Conservation (phyloP, 2,888 invertebrate genomes). For the Hypomecis atomaria region DNA sequence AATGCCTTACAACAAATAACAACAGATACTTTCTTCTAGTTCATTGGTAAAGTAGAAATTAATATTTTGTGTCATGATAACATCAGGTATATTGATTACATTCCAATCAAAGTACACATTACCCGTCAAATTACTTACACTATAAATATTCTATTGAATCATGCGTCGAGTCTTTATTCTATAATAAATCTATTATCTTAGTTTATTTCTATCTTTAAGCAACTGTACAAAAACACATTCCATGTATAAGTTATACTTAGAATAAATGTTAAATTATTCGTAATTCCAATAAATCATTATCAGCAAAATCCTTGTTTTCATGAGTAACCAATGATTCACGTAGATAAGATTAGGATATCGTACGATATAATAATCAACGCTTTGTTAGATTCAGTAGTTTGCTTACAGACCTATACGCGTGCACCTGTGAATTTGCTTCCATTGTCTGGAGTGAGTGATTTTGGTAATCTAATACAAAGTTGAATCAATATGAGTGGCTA, state of each 20-base stretch:
- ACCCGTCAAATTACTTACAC: neutral
- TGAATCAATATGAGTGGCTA: conserved; percentile 62
- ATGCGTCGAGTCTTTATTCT: neutral
- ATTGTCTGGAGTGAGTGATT: conserved; percentile 7
- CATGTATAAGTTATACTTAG: conserved; percentile 33
- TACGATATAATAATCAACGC: conserved; percentile 43
- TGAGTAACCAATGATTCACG: conserved; percentile 42
- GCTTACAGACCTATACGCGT: conserved; percentile 21
- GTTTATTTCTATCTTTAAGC: conserved; percentile 22
- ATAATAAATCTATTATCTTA: conserved; percentile 6
- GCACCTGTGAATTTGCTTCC: neutral
- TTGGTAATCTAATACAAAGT: neutral
- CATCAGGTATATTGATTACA: neutral
- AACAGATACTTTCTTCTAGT: no score
- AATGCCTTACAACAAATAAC: no score
- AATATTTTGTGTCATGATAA: no score
- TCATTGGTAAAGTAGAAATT: no score
- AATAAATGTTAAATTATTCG: conserved; percentile 44
- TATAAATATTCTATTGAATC: neutral
- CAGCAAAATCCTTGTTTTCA: conserved; percentile 37
- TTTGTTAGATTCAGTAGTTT: conserved; percentile 27
- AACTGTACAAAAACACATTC: conserved; percentile 45
- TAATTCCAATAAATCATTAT: conserved; percentile 43
- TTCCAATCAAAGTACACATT: neutral
- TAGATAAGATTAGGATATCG: conserved; percentile 49